These are phyloP conservation scores for Buteo buteo DNA, from an alignment of 2,113 vertebrate species.

Conservation along the genomic window DNA sequence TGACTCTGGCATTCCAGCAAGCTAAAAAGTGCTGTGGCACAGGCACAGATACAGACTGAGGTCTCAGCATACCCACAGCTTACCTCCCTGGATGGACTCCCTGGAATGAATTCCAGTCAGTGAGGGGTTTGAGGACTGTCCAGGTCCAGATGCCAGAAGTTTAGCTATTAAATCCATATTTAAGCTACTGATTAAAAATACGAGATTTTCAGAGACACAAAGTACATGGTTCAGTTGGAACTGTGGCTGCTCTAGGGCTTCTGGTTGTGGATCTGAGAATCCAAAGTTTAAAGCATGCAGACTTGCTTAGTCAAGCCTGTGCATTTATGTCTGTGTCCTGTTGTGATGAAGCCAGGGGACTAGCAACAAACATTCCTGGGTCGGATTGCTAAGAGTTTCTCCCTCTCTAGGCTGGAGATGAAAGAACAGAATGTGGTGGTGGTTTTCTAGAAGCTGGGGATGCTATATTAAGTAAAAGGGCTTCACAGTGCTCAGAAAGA, in stretches of 20 bases:
- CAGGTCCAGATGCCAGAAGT: neutral
- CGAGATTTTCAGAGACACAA: neutral
- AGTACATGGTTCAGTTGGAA: neutral
- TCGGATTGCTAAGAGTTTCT: neutral
- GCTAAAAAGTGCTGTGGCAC: neutral
- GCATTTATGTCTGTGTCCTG: neutral
- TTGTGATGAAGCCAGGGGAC: neutral
- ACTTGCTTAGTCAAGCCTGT: neutral
- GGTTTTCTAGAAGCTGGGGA: neutral
- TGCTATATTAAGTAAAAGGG: neutral
- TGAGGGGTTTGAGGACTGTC: neutral
- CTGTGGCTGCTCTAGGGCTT: neutral
- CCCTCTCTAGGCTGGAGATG: neutral
- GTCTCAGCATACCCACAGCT: neutral
- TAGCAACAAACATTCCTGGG: neutral
- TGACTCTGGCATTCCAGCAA: neutral
- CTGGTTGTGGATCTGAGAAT: slow-evolving; percentile 11
- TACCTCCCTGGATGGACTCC: neutral
- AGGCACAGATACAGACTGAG: neutral
- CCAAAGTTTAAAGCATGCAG: neutral
- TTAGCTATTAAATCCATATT: neutral
- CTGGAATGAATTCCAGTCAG: neutral
- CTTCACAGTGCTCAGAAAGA: neutral
- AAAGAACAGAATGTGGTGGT: neutral
- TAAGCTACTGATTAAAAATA: neutral